These are phyloP conservation scores for Cyclina sinensis DNA, from an alignment of 1,140 invertebrate genomes.

Conservation along the genomic window DNA sequence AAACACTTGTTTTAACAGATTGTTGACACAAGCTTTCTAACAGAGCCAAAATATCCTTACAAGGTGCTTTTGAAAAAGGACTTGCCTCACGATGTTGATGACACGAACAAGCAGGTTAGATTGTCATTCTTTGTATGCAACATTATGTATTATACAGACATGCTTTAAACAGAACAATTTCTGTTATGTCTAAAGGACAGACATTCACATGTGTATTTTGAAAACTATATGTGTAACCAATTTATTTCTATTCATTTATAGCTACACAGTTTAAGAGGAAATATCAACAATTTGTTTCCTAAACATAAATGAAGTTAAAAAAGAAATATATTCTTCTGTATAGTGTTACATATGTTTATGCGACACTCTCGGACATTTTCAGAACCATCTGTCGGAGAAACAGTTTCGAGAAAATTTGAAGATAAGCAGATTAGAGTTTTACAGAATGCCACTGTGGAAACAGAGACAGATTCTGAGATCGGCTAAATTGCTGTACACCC, in stretches of 20 bases:
- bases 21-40: constrained; percentile 44
- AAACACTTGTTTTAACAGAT: constrained; percentile 28
- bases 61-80: constrained; percentile 23
- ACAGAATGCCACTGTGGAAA: constrained; percentile 58
- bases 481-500: constrained; percentile 26
- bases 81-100: constrained; percentile 48
- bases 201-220: too few species aligned
- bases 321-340: too few species aligned
- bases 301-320: too few species aligned
- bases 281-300: too few species aligned
- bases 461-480: constrained; percentile 58
- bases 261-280: too few species aligned
- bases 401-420: constrained; percentile 52
- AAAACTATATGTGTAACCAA: too few species aligned
- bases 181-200: too few species aligned
- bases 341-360: too few species aligned
- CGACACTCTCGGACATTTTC: not conserved
- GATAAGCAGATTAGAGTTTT: constrained; percentile 50
- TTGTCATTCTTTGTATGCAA: not conserved
- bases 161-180: too few species aligned
- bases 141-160: too few species aligned
- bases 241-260: too few species aligned
- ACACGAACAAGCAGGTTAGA: constrained; percentile 45
- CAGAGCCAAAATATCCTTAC: constrained; percentile 55
- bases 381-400: constrained; percentile 57